Evolutionary conservation across 2,113 vertebrate species (phyloP), one percentile per base, ranked within the genome.

Genomic region (Galeopterus variegatus): DNA sequence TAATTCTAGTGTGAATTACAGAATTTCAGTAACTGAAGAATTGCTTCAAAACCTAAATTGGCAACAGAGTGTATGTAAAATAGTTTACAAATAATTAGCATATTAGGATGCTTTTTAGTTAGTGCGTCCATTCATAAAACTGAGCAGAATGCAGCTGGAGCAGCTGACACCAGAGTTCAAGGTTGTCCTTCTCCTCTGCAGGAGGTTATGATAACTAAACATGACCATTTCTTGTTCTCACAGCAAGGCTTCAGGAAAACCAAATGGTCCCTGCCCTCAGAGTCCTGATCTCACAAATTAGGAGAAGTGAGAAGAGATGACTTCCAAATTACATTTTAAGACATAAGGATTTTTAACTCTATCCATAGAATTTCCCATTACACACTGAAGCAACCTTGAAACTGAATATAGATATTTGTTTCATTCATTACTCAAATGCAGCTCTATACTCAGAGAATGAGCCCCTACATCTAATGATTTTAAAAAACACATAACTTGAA

Each of bases 11-110:
- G 83, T 88, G 92, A 97, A 84, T 9, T 84, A 69, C 18, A 90
- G 87, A 92, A 95, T 96, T 97, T 90, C 76, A 45, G 54, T 36
- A 48, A 67, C 69, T 69, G 14, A 28, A 62, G 83, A 96, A 83
- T 54, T 72, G 70, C 75, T 93, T 83, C 28, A 89, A 90, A 76
- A 95, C n/a, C 83, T 92, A 90, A 95, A 90, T 69, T 88, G 65
- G 70, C 70, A 92, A 48, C 18, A n/a, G 73, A 64, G 79, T 92
- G 75, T 50, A 72, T 62, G 17, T 19, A 72, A 86, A 87, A 58
- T 81, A 70, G 70, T 65, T 93, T 88, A 92, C 96, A 95, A 96
- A 96, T 94, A 94, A 97, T 97, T 95, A 96, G 48, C 80, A 83
- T 92, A 94, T 88, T 28, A 95, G 54, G 60, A 50, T 85, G 90